Conservation (phyloP, 92 coral and sea anemone genomes). For the Siderastrea siderea region DNA sequence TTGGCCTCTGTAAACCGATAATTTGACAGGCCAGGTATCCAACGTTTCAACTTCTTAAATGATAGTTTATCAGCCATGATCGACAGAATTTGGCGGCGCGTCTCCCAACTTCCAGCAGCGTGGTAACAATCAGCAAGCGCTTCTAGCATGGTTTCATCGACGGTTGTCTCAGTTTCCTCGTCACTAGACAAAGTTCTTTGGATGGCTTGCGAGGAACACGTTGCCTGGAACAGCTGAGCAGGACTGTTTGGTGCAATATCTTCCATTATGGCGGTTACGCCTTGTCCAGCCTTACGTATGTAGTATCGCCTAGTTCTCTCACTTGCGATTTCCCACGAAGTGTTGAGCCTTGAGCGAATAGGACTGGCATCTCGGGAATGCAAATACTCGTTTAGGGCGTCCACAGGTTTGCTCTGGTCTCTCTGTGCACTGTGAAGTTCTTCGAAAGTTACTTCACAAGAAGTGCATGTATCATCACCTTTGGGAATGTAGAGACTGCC, state of each 20-base stretch:
- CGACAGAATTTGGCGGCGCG: background rate
- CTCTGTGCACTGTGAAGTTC: slow-evolving; percentile 25
- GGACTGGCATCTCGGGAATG: slow-evolving; percentile 69
- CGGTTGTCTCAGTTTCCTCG: slow-evolving; percentile 25
- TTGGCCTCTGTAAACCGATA: slow-evolving; percentile 16
- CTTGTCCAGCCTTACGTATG: slow-evolving; percentile 65
- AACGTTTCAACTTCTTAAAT: background rate
- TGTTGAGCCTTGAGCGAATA: slow-evolving; percentile 68
- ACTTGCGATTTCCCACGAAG: slow-evolving; percentile 59
- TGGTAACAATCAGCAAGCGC: slow-evolving; percentile 64
- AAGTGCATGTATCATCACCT: slow-evolving; percentile 54
- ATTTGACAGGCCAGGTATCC: background rate
- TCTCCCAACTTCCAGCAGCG: slow-evolving; percentile 51
- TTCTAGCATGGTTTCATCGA: slow-evolving; percentile 55
- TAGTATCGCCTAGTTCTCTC: slow-evolving; percentile 59
- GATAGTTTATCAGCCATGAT: background rate
- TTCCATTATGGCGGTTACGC: slow-evolving; percentile 63
- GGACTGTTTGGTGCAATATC: slow-evolving; percentile 74
- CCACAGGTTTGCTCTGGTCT: slow-evolving; percentile 47
- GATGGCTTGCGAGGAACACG: slow-evolving; percentile 40
- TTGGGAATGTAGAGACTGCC: slow-evolving; percentile 72
- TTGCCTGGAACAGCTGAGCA: slow-evolving; percentile 44
- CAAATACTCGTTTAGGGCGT: slow-evolving; percentile 68
- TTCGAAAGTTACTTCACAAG: slow-evolving; percentile 61
- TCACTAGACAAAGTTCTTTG: slow-evolving; percentile 49